Base-by-base conservation (phyloP, 2,888 invertebrate genomes). In the Cantharis nigra region DNA sequence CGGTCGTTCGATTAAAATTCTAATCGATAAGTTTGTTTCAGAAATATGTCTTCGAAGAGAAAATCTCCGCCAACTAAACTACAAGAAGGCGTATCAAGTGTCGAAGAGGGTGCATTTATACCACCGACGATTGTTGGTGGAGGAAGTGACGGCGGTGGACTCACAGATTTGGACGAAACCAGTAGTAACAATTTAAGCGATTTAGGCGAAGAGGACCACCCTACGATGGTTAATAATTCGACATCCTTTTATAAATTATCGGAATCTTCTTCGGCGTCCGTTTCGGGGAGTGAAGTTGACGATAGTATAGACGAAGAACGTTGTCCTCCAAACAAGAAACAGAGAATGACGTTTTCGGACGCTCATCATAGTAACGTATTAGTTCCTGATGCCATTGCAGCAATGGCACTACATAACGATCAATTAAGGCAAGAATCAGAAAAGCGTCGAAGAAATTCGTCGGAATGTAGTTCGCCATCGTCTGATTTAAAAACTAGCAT, bases 11-110 rank as follows among this genome's bases (percentile, higher is more conserved):
- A 74, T 64, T 71, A 30, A 62, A 26, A 72, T 78, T 77, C 67
- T 77, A 74, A 77, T 77, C 75, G 79, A 77, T 70, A 83, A 85
- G 23, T 89, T 90, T 91, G 89, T 92, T 92, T 81, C 93, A 95
- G 95, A 93, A 96, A 94, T 91, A 97, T 97, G 97, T 97, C 97
- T 93, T 97, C 97, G 91, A 97, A 97, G 94, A 94, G 97, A 90
- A 97, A 97, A 91, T 97, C 97, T 89, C 96, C 97, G 89, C 97
- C 97, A 89, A 96, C 96, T 86, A 97, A 97, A 92, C 92, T 97
- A 90, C 92, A 92, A 88, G 96, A 96, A 92, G 94, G 91, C 89
- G 91, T 89, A 87, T 80, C 83, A 79, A 91, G 85, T 87, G 90
- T 91, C 84, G 91, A 91, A 83, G 91, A 91, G 83, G 90, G 79